phyloP scores from a whole-genome alignment of 1,140 invertebrate species.

The Drosophila bocki region DNA sequence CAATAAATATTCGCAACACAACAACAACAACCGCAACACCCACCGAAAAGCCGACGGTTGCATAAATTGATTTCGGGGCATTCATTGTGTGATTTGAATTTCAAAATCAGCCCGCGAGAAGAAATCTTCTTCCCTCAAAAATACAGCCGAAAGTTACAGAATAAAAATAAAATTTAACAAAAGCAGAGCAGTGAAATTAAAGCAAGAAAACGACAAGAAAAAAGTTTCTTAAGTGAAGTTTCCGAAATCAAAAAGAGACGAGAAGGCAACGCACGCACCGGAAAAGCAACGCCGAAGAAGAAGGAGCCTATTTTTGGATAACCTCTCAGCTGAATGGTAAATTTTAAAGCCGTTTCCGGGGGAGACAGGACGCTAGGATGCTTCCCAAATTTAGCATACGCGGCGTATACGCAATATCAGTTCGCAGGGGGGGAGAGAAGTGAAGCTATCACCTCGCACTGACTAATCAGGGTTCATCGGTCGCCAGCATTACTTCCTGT shows the following conservation, averaged over 20 bases:
- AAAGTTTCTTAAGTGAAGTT: slow-evolving; percentile 73
- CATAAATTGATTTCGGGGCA: slow-evolving; percentile 70
- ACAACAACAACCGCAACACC: slow-evolving; percentile 29
- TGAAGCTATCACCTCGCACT: slow-evolving; percentile 30
- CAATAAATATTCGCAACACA: slow-evolving; percentile 29
- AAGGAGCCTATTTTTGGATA: slow-evolving; percentile 79
- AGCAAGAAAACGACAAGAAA: slow-evolving; percentile 32
- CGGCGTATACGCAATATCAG: slow-evolving; percentile 74
- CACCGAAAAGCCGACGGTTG: slow-evolving; percentile 44
- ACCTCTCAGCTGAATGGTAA: slow-evolving; percentile 71
- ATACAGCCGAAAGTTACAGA: slow-evolving; percentile 21
- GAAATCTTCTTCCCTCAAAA: slow-evolving; percentile 46
- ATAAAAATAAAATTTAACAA: slow-evolving; percentile 43
- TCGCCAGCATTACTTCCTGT: slow-evolving; percentile 64
- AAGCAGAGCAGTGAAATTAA: slow-evolving; percentile 81
- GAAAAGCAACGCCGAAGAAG: slow-evolving; percentile 34
- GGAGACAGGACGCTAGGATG: slow-evolving; percentile 3
- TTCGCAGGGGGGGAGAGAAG: not conserved
- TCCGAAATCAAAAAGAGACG: slow-evolving; percentile 58
- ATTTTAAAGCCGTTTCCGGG: slow-evolving; percentile 48
- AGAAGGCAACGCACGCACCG: slow-evolving; percentile 54
- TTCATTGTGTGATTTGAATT: slow-evolving; percentile 76
- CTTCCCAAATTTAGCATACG: slow-evolving; percentile 42
- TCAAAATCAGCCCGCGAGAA: slow-evolving; percentile 60
- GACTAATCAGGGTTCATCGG: slow-evolving; percentile 37